These are phyloP conservation scores for Paramormyrops kingsleyae DNA, from an alignment of 2,113 vertebrate genomes.

Conservation along the genomic window DNA sequence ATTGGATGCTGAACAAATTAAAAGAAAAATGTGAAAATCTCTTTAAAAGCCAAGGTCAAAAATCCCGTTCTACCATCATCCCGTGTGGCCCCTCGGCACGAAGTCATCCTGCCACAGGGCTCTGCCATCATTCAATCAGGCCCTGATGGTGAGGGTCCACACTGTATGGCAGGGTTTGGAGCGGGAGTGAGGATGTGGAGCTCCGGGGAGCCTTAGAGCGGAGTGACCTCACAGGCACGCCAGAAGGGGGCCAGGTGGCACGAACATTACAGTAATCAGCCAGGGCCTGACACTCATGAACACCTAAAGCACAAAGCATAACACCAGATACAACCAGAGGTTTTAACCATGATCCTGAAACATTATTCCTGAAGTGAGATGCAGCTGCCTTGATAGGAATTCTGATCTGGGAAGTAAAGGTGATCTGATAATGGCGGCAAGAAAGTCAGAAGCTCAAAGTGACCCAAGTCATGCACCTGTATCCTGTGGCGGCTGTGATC, in stretches of 20 bases:
- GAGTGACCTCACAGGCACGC: not conserved
- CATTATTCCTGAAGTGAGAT: not conserved
- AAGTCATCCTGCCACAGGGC: not conserved
- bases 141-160: constrained; percentile 5
- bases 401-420: not conserved
- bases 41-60: constrained; percentile 48
- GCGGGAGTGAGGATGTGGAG: too few species aligned
- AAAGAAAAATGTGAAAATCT: constrained; percentile 55
- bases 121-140: constrained; percentile 15
- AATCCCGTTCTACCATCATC: constrained; percentile 22
- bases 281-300: not conserved
- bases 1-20: constrained; percentile 57
- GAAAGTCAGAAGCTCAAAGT: not conserved
- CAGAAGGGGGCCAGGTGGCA: not conserved
- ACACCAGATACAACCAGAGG: not conserved
- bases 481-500: not conserved
- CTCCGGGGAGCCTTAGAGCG: not conserved
- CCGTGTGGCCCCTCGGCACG: not conserved
- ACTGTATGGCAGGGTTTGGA: not conserved
- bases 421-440: not conserved
- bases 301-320: not conserved
- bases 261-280: not conserved
- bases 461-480: not conserved
- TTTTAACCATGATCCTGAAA: not conserved
- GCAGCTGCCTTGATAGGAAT: not conserved